Conservation (phyloP, 2,797 vertebrate genomes). For the Hyperoplus immaculatus region DNA sequence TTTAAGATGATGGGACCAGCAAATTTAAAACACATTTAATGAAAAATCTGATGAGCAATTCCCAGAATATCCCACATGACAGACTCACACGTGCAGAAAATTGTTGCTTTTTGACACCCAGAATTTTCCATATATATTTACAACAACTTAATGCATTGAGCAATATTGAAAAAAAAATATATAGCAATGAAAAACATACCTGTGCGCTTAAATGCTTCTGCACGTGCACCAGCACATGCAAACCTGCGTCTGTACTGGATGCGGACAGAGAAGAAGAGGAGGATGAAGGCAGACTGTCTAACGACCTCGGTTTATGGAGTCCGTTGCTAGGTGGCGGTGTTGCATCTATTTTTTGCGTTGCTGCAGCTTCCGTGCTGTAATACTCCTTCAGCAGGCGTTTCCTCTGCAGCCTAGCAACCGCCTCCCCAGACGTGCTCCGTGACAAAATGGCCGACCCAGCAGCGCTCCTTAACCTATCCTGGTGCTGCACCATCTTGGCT, state of each 20-base stretch:
- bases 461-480: constrained; percentile 81
- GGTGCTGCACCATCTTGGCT: constrained; percentile 86
- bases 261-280: constrained; percentile 59
- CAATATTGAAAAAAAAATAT: background rate
- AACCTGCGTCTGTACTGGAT: constrained; percentile 85
- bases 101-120: background rate
- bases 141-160: background rate
- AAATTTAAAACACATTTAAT: background rate
- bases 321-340: constrained; percentile 79
- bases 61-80: background rate
- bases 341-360: constrained; percentile 45
- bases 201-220: constrained; percentile 94
- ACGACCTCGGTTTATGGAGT: constrained; percentile 82
- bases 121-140: no score
- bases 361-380: constrained; percentile 87
- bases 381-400: constrained; percentile 95
- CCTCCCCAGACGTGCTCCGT: constrained; percentile 90
- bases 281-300: constrained; percentile 79
- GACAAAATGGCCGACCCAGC: constrained; percentile 74
- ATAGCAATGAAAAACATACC: constrained; percentile 67
- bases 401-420: constrained; percentile 89
- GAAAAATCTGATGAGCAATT: background rate
- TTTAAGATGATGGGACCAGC: background rate
- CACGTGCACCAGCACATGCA: constrained; percentile 92
- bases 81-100: background rate